These are phyloP conservation scores for Anas platyrhynchos DNA, from an alignment of 2,113 vertebrate species.

Conservation along the genomic window DNA sequence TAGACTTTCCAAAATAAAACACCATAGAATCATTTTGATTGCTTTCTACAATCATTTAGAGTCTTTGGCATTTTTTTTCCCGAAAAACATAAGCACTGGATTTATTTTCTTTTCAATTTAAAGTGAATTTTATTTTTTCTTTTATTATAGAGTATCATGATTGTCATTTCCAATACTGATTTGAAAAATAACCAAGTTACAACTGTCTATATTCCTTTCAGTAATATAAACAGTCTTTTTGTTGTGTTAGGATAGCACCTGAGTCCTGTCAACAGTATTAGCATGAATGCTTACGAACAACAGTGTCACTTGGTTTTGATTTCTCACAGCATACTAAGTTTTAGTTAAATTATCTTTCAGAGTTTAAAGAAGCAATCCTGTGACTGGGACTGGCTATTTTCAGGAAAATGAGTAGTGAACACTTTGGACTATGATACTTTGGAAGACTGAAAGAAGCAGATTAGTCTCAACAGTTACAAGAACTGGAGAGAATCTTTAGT, in stretches of 20 bases:
- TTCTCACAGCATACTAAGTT: not conserved
- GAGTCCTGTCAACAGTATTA: not conserved
- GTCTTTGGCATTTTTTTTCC: not conserved
- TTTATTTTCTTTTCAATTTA: not conserved
- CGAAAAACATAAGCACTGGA: not conserved
- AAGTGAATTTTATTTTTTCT: not conserved
- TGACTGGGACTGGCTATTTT: not conserved
- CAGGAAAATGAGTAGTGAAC: not conserved
- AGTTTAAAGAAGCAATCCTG: not conserved
- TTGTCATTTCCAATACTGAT: not conserved
- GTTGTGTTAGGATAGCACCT: not conserved
- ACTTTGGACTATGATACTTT: not conserved
- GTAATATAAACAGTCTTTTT: not conserved
- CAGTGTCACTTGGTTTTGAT: not conserved
- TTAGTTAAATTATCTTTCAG: not conserved
- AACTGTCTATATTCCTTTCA: not conserved
- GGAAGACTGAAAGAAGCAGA: not conserved
- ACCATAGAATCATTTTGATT: not conserved
- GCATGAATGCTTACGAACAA: not conserved
- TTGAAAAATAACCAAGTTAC: not conserved
- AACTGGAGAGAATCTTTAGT: not conserved
- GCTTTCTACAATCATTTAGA: not conserved
- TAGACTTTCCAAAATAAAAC: not conserved
- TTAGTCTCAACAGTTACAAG: not conserved
- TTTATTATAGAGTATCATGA: not conserved